Evolutionary conservation across 2,888 invertebrate species (phyloP).

Genomic region (Mycalesis mineus): DNA sequence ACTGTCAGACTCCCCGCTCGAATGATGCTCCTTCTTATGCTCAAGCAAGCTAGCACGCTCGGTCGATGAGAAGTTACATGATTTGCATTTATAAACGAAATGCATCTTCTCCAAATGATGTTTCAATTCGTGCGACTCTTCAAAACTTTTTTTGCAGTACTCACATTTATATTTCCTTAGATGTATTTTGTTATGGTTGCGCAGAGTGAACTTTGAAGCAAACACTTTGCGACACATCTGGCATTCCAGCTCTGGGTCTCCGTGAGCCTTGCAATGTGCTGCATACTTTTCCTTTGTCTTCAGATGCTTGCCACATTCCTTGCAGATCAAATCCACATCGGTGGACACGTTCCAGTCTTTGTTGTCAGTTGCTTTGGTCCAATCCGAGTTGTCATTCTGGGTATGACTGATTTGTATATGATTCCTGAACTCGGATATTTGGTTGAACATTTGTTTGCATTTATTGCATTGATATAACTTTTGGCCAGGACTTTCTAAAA

Average conservation of each 20-base stretch:
- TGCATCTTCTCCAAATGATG: conserved; percentile 50
- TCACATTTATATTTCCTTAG: conserved; percentile 49
- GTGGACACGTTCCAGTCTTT: conserved; percentile 8
- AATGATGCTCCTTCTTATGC: conserved; percentile 40
- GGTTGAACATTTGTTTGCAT: conserved; percentile 63
- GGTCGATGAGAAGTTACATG: conserved; percentile 42
- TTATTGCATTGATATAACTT: conserved; percentile 68
- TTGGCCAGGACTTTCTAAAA: conserved; percentile 29
- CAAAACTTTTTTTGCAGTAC: conserved; percentile 50
- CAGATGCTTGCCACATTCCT: conserved; percentile 57
- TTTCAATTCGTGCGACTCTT: conserved; percentile 39
- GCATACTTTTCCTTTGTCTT: conserved; percentile 59
- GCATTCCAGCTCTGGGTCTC: conserved; percentile 68
- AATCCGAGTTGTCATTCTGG: neutral
- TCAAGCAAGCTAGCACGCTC: conserved; percentile 36
- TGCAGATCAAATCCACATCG: conserved; percentile 49
- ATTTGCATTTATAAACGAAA: conserved; percentile 44
- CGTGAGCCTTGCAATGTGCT: conserved; percentile 60
- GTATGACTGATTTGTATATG: conserved; percentile 49
- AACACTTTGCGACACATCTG: conserved; percentile 66
- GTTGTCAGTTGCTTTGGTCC: too few species aligned
- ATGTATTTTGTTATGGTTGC: conserved; percentile 63
- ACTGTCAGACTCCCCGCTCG: conserved; percentile 29
- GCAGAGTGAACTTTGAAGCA: conserved; percentile 64
- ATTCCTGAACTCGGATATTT: conserved; percentile 52